Evolutionary conservation across 2,113 vertebrate genomes (phyloP).

Genomic region (Poeciliopsis retropinna): DNA sequence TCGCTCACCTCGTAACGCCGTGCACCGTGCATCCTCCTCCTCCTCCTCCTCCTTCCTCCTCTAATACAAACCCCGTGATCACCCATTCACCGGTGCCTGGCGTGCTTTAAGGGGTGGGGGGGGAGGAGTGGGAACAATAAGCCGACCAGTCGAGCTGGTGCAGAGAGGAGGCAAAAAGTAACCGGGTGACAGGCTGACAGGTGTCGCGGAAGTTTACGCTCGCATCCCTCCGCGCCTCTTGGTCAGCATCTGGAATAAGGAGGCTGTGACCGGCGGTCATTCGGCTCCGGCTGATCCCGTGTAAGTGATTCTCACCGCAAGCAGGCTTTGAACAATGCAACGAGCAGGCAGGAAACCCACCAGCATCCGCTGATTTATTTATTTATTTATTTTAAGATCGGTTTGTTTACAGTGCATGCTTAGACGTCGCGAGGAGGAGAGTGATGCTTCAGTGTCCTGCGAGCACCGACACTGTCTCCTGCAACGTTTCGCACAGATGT

Average conservation of each 20-base stretch:
- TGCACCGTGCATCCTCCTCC: conserved; percentile 32
- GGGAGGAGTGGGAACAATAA: conserved; percentile 26
- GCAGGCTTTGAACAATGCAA: not conserved
- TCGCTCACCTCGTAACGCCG: conserved; percentile 56
- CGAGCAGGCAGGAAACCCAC: conserved; percentile 8
- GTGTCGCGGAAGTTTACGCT: conserved; percentile 71
- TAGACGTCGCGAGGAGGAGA: conserved; percentile 8
- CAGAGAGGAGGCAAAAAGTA: conserved; percentile 51
- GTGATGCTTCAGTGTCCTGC: not conserved
- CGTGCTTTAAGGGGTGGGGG: conserved; percentile 36
- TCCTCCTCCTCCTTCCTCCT: conserved; percentile 26
- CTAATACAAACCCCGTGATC: conserved; percentile 81
- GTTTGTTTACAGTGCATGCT: conserved; percentile 11
- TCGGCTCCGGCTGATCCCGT: conserved; percentile 65
- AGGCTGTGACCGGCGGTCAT: conserved; percentile 68
- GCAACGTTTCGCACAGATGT: conserved; percentile 38
- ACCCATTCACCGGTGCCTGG: conserved; percentile 62
- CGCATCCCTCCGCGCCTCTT: conserved; percentile 53
- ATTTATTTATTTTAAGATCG: not conserved
- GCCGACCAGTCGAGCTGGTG: conserved; percentile 23
- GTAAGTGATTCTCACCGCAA: conserved; percentile 74
- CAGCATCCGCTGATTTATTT: not conserved
- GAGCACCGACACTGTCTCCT: not conserved
- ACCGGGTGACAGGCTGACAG: conserved; percentile 61
- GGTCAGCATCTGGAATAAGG: conserved; percentile 45